phyloP scores from a whole-genome alignment of 2,888 invertebrate genomes.

The Tipula unca region DNA sequence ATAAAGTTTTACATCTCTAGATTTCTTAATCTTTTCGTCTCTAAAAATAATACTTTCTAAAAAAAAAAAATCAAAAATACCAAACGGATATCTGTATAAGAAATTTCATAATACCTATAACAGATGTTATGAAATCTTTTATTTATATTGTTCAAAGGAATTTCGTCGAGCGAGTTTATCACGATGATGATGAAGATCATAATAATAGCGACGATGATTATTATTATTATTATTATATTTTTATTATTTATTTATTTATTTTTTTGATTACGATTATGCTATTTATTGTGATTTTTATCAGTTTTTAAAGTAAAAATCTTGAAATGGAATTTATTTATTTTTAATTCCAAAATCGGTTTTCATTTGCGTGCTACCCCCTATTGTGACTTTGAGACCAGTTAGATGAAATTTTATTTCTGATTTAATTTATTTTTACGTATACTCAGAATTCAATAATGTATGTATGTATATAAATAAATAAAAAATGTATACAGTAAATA shows the following conservation, averaged over 20 bases:
- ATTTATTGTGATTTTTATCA: slow-evolving; percentile 14
- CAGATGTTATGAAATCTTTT: background rate
- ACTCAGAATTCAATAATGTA: background rate
- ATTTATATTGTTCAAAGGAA: background rate
- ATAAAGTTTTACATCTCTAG: background rate
- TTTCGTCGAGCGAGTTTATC: background rate
- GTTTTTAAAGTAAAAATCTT: background rate
- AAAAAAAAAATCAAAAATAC: background rate
- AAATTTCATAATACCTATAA: background rate
- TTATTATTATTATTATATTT: background rate
- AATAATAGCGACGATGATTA: slow-evolving; percentile 8
- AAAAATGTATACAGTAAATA: background rate
- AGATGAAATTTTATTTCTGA: background rate
- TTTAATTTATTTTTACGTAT: background rate
- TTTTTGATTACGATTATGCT: slow-evolving; percentile 2
- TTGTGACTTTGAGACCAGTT: slow-evolving; percentile 1
- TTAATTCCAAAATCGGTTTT: slow-evolving; percentile 16
- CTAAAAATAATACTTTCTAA: background rate
- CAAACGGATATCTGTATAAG: background rate
- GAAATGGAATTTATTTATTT: background rate
- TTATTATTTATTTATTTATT: background rate
- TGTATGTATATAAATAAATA: background rate
- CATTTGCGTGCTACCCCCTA: slow-evolving; percentile 19
- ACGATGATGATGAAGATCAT: background rate
- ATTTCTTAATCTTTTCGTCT: background rate